Evolutionary conservation across 2,888 invertebrate species (phyloP), one percentile per base, ranked within the genome.

Genomic region (Lycaena phlaeas): DNA sequence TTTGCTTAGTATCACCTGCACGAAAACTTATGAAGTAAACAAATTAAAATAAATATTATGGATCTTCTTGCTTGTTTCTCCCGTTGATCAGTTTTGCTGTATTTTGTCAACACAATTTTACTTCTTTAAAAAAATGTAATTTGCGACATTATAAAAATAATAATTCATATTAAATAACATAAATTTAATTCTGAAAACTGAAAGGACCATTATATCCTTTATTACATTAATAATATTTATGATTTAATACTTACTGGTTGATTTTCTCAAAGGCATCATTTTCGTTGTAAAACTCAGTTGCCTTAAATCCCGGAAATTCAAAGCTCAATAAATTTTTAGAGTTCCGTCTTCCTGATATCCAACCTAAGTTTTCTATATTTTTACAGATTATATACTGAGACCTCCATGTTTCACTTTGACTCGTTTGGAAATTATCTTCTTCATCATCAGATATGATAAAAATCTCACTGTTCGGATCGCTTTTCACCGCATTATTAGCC

Each of bases 221-320:
- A 27, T 6, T 29, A 17, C 17, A 31, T 27, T 9, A 14, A 38
- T 27, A 11, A 14, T 14, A 30, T 30, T n/a, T 11, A 14, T 14
- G 7, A 15, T 30, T 15, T n/a, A 36, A 28, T 58, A 78, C 81
- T 77, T 57, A 81, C 84, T 66, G 54, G 41, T 68, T 76, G 30
- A 84, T 70, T 59, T 73, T 72, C 7, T 46, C 37, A 41, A 71
- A 68, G 3, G 74, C 75, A 49, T 68, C 67, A 15, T 56, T 47
- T 57, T 64, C 55, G 1, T 50, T 12, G 48, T 71, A 78, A 63
- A 64, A 78, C 3, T 64, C 57, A 1, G 70, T 67, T 47, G 49
- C 64, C 38, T 68, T 62, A 52, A 69, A 74, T 40, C 73, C 76
- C 14, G 81, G 78, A 45, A 79, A 72, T 53, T 69, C 62, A 46